Percentiles rank a stretch among this genome's conserved stretches.
Evolutionary conservation across 2,113 vertebrate species (phyloP).

Genomic region (Apodemus speciosus): DNA sequence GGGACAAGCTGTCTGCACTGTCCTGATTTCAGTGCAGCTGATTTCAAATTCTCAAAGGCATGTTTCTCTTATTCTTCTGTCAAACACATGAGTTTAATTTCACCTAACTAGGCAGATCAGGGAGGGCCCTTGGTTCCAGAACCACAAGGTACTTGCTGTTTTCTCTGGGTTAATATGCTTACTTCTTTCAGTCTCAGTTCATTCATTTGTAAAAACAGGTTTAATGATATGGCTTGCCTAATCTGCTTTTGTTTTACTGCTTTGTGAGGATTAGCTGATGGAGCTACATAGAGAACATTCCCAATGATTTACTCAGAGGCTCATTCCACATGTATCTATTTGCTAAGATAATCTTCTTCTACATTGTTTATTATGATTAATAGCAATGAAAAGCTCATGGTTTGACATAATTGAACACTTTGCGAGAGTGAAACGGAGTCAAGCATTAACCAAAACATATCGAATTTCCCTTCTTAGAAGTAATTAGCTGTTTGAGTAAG

Average conservation of each 20-base stretch:
- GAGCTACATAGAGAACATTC: neutral
- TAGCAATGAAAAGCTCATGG: neutral
- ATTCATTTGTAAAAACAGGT: neutral
- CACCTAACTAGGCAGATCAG: neutral
- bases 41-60: neutral
- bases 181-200: neutral
- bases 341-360: neutral
- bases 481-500: neutral
- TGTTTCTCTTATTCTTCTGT: neutral
- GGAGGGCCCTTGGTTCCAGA: neutral
- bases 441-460: slow-evolving; percentile 1
- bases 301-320: neutral
- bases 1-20: fast-evolving
- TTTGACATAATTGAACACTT: neutral
- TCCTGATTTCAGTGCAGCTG: fast-evolving
- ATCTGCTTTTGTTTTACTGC: neutral
- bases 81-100: neutral
- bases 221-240: neutral
- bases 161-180: neutral
- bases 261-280: neutral
- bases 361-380: neutral
- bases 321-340: neutral
- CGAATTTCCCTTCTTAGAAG: neutral
- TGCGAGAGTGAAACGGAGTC: neutral
- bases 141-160: neutral